These are phyloP conservation scores for Lithobates sylvaticus DNA, from an alignment of 2,797 vertebrate genomes.

Conservation along the genomic window DNA sequence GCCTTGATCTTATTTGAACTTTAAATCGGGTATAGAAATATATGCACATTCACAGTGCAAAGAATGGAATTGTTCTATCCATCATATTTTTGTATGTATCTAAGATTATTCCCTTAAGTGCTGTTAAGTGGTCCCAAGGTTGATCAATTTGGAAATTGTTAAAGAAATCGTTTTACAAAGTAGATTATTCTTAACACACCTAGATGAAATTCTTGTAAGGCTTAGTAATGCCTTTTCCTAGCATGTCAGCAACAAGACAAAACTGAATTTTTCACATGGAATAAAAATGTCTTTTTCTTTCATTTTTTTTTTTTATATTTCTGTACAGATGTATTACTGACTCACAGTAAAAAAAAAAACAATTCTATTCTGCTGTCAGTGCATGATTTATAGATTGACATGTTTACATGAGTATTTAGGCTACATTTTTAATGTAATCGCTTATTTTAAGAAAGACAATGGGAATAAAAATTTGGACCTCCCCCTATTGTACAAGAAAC, in stretches of 20 bases:
- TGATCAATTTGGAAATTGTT: slow-evolving; percentile 29
- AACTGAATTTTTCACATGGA: not conserved
- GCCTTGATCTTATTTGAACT: no score
- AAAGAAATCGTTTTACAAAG: slow-evolving; percentile 27
- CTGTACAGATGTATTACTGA: not conserved
- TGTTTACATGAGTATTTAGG: slow-evolving; percentile 26
- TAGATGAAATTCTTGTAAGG: slow-evolving; percentile 5
- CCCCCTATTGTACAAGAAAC: not conserved
- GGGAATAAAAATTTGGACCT: slow-evolving; percentile 2
- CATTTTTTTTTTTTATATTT: not conserved
- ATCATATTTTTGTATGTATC: slow-evolving; percentile 36
- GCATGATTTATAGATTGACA: slow-evolving; percentile 44
- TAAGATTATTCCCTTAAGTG: slow-evolving; percentile 55
- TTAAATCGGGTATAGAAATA: not conserved
- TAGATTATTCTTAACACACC: slow-evolving; percentile 21
- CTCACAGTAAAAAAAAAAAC: no score
- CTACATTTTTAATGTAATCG: slow-evolving; percentile 15
- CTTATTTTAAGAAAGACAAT: not conserved
- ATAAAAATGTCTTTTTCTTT: slow-evolving; percentile 6
- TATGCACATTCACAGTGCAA: slow-evolving; percentile 1
- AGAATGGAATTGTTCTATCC: slow-evolving; percentile 27
- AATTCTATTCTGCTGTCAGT: no score
- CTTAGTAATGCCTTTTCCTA: not conserved
- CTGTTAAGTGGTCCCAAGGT: slow-evolving; percentile 54
- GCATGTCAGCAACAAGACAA: not conserved